Percentiles rank a stretch among this genome's conserved stretches.
These are phyloP conservation scores for Scylla paramamosain DNA, from an alignment of 1,140 invertebrate genomes.

Conservation along the genomic window DNA sequence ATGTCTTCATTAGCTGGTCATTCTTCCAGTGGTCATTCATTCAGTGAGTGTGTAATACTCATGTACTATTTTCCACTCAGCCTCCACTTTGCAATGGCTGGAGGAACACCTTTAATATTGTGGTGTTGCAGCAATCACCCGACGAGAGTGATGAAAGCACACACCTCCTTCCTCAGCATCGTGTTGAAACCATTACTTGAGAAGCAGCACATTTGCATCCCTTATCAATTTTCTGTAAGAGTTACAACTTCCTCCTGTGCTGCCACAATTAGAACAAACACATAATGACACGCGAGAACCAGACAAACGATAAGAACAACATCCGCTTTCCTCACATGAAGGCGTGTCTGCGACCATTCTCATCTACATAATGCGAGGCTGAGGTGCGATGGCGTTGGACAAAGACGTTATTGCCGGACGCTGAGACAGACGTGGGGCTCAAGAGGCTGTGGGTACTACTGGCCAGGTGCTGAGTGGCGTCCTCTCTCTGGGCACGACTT, in stretches of 20 bases:
- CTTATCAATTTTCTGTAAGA: background rate
- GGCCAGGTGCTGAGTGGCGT: background rate
- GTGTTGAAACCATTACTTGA: constrained; percentile 10
- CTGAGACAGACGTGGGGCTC: background rate
- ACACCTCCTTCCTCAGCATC: background rate
- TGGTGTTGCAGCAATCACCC: background rate
- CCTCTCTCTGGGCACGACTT: background rate
- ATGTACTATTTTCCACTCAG: background rate
- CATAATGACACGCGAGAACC: background rate
- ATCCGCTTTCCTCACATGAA: background rate
- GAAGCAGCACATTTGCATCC: background rate
- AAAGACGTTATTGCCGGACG: background rate
- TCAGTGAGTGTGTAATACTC: background rate
- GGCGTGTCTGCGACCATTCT: background rate
- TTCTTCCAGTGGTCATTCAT: background rate
- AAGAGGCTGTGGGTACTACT: background rate
- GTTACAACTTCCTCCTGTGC: background rate
- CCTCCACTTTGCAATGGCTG: background rate
- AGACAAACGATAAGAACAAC: background rate
- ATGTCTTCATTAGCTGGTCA: background rate
- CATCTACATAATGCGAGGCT: background rate
- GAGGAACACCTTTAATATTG: background rate
- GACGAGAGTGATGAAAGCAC: background rate
- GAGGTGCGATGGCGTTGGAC: background rate
- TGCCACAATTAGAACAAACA: background rate